A percentile compares a stretch with the other conserved stretches of the same genome.
Evolutionary conservation across 2,888 invertebrate species (phyloP).

Genomic region (Caenorhabditis auriculariae): DNA sequence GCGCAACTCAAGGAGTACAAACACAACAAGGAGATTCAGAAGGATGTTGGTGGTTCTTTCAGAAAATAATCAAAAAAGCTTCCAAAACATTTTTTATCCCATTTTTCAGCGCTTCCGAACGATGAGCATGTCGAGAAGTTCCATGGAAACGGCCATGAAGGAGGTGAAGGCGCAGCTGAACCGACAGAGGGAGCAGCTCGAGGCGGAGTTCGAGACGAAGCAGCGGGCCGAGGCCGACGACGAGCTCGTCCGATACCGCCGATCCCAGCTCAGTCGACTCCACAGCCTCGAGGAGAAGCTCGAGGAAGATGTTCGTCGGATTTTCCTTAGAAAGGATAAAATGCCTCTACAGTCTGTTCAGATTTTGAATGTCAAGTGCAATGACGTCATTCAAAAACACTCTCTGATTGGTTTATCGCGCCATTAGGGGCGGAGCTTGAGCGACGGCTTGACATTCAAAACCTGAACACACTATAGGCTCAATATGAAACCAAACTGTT

Average conservation of each 20-base stretch:
- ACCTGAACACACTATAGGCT: too few relatives aligned
- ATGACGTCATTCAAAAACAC: too few relatives aligned
- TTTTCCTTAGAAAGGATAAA: too few relatives aligned
- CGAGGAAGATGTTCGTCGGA: slow-evolving; percentile 34
- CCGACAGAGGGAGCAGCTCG: slow-evolving; percentile 25
- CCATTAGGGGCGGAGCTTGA: too few relatives aligned
- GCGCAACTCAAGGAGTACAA: slow-evolving; percentile 93
- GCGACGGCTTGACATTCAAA: too few relatives aligned
- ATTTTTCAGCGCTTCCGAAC: slow-evolving; percentile 17
- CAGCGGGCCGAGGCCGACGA: slow-evolving; percentile 29
- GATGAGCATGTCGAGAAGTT: slow-evolving; percentile 14
- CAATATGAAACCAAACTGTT: too few relatives aligned
- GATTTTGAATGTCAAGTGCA: too few relatives aligned
- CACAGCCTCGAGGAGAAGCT: slow-evolving; percentile 39
- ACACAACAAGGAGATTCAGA: slow-evolving; percentile 92
- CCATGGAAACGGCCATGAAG: slow-evolving; percentile 31
- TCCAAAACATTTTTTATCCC: not conserved
- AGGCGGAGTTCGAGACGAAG: slow-evolving; percentile 27
- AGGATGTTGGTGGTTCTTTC: slow-evolving; percentile 66
- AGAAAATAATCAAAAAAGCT: too few relatives aligned
- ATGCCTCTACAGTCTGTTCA: too few relatives aligned
- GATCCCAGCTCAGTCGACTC: slow-evolving; percentile 26
- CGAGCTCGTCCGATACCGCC: slow-evolving; percentile 31
- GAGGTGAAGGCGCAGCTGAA: slow-evolving; percentile 28
- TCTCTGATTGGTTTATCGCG: too few relatives aligned